Conservation (phyloP, 2,888 invertebrate genomes). For the Netelia fuscicornis region DNA sequence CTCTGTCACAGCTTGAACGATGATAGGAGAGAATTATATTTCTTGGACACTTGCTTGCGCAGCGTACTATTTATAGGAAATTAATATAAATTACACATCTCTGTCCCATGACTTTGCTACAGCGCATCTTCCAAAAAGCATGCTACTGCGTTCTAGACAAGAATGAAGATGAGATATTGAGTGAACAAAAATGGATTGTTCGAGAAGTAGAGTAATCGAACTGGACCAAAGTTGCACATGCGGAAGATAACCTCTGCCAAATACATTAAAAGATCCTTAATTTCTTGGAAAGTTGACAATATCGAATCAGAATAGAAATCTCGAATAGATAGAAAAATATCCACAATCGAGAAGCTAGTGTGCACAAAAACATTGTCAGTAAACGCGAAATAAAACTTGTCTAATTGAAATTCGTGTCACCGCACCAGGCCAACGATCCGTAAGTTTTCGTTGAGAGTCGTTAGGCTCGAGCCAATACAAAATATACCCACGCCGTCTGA, state of each 20-base stretch:
- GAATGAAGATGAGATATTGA: background rate
- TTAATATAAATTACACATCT: conserved; percentile 55
- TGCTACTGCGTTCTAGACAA: background rate
- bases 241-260: too few species aligned
- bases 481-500: conserved; percentile 63
- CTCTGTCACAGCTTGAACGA: conserved; percentile 15
- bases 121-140: conserved; percentile 25
- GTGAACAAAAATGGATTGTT: too few species aligned
- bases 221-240: too few species aligned
- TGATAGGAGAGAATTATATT: conserved; percentile 44
- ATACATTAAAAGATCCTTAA: too few species aligned
- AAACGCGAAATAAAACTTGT: background rate
- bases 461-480: conserved; percentile 8
- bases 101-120: conserved; percentile 28
- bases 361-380: too few species aligned
- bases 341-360: too few species aligned
- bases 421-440: background rate
- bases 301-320: too few species aligned
- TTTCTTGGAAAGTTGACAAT: too few species aligned
- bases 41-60: conserved; percentile 43
- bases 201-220: too few species aligned
- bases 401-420: background rate
- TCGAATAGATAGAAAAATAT: too few species aligned
- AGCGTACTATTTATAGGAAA: conserved; percentile 61
- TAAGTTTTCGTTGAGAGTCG: background rate